phyloP scores from a whole-genome alignment of 2,797 vertebrate genomes.

The Momotus momota region DNA sequence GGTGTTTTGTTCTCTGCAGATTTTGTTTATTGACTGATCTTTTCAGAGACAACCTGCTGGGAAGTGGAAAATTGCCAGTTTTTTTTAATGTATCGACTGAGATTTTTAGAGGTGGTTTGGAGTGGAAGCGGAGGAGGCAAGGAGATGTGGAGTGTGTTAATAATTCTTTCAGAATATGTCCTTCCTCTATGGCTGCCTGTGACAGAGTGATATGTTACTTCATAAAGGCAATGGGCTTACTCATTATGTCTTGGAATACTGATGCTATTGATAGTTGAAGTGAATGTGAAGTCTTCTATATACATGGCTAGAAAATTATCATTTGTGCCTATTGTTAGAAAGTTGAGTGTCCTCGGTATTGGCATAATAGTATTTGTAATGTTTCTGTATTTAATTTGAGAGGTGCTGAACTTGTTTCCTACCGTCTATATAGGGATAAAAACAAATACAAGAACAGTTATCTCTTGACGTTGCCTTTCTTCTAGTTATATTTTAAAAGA shows the following conservation, averaged over 20 bases:
- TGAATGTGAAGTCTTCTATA: background rate
- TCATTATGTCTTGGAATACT: background rate
- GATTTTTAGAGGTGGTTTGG: background rate
- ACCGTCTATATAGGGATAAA: background rate
- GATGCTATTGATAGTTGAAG: background rate
- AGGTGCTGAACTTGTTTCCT: background rate
- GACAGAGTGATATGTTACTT: background rate
- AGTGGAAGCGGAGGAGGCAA: background rate
- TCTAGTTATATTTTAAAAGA: background rate
- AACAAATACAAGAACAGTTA: background rate
- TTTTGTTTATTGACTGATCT: slow-evolving; percentile 43
- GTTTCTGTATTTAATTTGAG: background rate
- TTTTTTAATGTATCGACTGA: background rate
- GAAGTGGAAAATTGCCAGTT: background rate
- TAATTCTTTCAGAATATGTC: background rate
- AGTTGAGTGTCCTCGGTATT: background rate
- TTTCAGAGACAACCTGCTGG: background rate
- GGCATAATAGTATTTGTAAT: background rate
- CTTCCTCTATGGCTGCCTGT: background rate
- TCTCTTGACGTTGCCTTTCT: background rate
- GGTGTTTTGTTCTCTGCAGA: background rate
- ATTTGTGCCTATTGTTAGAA: background rate
- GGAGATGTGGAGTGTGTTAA: background rate
- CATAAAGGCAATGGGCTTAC: background rate
- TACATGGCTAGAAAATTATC: background rate